Evolutionary conservation across 2,888 invertebrate species (phyloP).

Genomic region (Keiferia lycopersicella): DNA sequence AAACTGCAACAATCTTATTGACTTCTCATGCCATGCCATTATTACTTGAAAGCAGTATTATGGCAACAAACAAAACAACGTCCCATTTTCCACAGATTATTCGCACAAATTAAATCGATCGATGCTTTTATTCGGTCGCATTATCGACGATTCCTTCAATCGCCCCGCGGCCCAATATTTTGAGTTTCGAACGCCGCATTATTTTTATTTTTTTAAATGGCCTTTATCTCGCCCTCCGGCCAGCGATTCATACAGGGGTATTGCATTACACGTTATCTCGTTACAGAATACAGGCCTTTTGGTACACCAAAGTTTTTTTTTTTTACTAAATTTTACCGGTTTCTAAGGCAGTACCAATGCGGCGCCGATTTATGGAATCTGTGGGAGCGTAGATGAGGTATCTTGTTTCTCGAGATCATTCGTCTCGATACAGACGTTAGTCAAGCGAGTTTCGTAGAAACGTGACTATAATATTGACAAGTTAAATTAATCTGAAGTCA

Average conservation of each 20-base stretch:
- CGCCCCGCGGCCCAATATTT: conserved; percentile 61
- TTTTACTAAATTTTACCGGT: conserved; percentile 59
- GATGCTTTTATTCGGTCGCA: conserved; percentile 41
- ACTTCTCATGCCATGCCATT: conserved; percentile 16
- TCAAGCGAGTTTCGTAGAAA: conserved; percentile 68
- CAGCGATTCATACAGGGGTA: conserved; percentile 70
- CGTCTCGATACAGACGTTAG: conserved; percentile 69
- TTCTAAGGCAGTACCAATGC: conserved; percentile 47
- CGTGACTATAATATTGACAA: conserved; percentile 73
- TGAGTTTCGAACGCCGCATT: conserved; percentile 66
- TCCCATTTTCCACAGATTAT: conserved; percentile 2
- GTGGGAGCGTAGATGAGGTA: conserved; percentile 63
- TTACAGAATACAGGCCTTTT: conserved; percentile 68
- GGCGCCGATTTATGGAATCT: conserved; percentile 68
- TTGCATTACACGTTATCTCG: conserved; percentile 76
- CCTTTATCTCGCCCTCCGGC: conserved; percentile 72
- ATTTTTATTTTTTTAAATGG: conserved; percentile 63
- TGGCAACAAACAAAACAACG: not conserved
- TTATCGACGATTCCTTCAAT: conserved; percentile 56
- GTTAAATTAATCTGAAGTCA: conserved; percentile 63
- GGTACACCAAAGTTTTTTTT: conserved; percentile 51
- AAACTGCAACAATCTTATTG: conserved; percentile 2
- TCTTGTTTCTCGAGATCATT: conserved; percentile 72
- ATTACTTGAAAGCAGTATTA: conserved; percentile 9
- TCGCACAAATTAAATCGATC: conserved; percentile 22